Conservation (phyloP, 2,113 vertebrate species). For the Canis aureus region DNA sequence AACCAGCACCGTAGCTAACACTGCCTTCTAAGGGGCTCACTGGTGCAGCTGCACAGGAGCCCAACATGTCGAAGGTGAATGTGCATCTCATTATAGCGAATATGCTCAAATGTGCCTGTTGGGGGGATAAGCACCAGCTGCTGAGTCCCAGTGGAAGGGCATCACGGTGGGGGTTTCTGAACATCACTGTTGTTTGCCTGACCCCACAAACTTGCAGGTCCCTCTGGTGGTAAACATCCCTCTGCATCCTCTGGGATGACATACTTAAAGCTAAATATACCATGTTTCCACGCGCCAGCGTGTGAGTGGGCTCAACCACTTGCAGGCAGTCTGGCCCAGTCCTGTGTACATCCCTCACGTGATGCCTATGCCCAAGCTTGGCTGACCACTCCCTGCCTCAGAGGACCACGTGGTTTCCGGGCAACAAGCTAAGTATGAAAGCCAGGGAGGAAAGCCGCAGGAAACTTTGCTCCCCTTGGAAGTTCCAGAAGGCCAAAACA, state of each 20-base stretch:
- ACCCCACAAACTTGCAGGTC: too few species aligned
- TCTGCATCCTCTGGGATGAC: neutral
- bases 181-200: fast-evolving
- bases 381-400: fast-evolving
- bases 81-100: fast-evolving
- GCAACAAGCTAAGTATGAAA: neutral
- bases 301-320: neutral
- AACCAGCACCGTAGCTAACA: neutral
- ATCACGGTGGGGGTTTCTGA: fast-evolving
- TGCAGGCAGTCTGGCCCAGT: fast-evolving
- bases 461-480: neutral
- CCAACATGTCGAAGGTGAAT: fast-evolving
- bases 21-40: neutral
- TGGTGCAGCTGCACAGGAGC: fast-evolving
- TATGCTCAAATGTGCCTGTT: fast-evolving
- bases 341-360: fast-evolving
- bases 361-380: fast-evolving
- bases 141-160: fast-evolving
- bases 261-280: neutral
- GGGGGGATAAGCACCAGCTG: fast-evolving
- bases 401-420: neutral
- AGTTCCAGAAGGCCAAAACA: neutral
- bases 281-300: fast-evolving
- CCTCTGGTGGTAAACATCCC: neutral
- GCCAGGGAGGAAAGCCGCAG: fast-evolving